Base-by-base conservation (phyloP, 2,888 invertebrate species). In the Anorthoa munda region DNA sequence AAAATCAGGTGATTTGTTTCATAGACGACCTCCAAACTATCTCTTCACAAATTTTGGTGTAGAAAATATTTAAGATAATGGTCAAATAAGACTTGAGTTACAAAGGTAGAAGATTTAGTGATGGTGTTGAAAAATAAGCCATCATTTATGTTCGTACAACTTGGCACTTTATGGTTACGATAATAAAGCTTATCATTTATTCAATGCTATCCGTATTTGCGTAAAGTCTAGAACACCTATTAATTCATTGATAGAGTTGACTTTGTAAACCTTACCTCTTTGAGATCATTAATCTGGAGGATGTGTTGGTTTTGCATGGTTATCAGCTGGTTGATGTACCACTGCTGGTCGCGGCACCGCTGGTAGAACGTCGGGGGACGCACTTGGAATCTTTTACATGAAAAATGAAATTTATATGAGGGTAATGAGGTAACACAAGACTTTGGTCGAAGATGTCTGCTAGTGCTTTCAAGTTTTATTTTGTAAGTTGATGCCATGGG, bases 291-390 rank as follows among this genome's bases (percentile, higher is more conserved):
- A 73, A 98, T 98, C 93, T 98, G 98, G 66, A 97, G 97, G 46
- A 98, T 96, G 88, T 98, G 98, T 90, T 98, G 98, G 89, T 97
- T 97, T 93, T 98, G 98, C 87, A 98, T 97, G 17, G 97, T 97
- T 85, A 98, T 97, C 77, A 99, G 95, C 92, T 99, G 98, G 91
- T 97, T 98, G 84, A 99, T 99, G 92, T 98, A 98, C 98, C 98
- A 98, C 92, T 99, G 98, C 91, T 99, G 99, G 94, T 99, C 99
- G 80, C 99, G 97, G 92, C 99, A 99, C 72, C 98, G 98, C 93
- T 99, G 99, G 94, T 98, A 99, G 95, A 98, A 99, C 61, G 99
- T 99, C 9, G 99, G 99, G 48, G 99, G 98, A 50, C 99, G 97
- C 39, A 99, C 99, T 97, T 99, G 98, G 94, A 99, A 99, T 90